Percentiles rank a stretch among this genome's conserved stretches.
Conservation (phyloP, 2,888 invertebrate genomes). For the Bombyx huttoni region DNA sequence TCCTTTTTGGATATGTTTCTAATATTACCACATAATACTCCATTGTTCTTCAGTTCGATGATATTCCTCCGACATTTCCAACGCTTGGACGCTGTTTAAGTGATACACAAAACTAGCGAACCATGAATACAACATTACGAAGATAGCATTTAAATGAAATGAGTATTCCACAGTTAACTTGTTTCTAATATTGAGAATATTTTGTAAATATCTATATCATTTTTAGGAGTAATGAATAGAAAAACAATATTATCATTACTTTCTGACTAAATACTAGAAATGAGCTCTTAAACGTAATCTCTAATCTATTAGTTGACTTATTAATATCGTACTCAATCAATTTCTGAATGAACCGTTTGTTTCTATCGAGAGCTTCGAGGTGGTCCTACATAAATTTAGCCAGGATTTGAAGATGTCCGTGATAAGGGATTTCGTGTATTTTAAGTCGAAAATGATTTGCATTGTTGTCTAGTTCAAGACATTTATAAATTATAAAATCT, state of each 20-base stretch:
- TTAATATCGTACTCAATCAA: not conserved
- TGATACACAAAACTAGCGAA: constrained; percentile 56
- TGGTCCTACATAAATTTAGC: not conserved
- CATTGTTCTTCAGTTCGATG: constrained; percentile 65
- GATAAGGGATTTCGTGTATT: not conserved
- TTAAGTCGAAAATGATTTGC: not conserved
- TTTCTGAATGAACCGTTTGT: not conserved
- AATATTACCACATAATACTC: constrained; percentile 72
- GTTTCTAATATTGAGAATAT: not conserved
- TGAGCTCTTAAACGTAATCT: no score
- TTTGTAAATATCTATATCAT: not conserved
- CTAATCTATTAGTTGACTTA: not conserved
- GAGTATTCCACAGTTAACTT: constrained; percentile 17
- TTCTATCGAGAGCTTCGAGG: not conserved
- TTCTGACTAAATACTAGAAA: no score
- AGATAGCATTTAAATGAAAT: constrained; percentile 42
- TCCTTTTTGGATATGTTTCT: constrained; percentile 68
- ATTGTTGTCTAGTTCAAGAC: no score
- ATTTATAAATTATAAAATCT: no score
- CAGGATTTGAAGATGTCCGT: not conserved
- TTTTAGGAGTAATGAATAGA: no score
- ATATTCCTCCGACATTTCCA: constrained; percentile 63
- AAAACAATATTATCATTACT: no score
- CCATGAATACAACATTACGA: constrained; percentile 46
- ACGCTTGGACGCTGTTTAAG: constrained; percentile 53